Percentiles rank a stretch among this genome's conserved stretches.
Evolutionary conservation across 2,888 invertebrate species (phyloP).

Genomic region (Drosophila ochracea): DNA sequence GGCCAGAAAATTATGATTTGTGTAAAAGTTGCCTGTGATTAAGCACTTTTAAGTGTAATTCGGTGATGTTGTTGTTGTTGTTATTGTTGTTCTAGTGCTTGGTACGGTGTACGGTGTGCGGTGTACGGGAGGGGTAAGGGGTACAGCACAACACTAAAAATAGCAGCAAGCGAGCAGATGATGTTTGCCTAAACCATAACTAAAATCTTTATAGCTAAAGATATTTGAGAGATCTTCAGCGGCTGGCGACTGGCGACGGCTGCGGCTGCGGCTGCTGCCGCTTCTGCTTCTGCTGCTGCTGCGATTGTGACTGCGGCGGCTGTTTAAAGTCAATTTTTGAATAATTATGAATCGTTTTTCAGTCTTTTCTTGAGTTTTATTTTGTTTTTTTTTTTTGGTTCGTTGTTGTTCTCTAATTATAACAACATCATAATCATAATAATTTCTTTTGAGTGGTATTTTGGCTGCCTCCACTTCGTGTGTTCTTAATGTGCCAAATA

Average conservation of each 20-base stretch:
- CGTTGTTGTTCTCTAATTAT: slow-evolving; percentile 75
- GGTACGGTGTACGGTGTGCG: not conserved
- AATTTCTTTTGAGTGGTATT: slow-evolving; percentile 59
- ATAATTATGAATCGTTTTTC: slow-evolving; percentile 81
- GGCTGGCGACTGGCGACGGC: slow-evolving; percentile 42
- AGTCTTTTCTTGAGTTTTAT: slow-evolving; percentile 12
- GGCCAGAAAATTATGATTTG: slow-evolving; percentile 70
- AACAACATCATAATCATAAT: slow-evolving; percentile 76
- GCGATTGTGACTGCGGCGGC: slow-evolving; percentile 46
- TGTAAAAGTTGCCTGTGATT: slow-evolving; percentile 75
- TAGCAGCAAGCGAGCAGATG: slow-evolving; percentile 62
- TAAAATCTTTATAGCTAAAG: slow-evolving; percentile 76
- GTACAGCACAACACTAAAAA: slow-evolving; percentile 59
- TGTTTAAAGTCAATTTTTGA: slow-evolving; percentile 79
- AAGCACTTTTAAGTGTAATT: slow-evolving; percentile 80
- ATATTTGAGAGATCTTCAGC: slow-evolving; percentile 53
- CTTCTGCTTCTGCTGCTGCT: not conserved
- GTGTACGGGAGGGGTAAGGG: not conserved
- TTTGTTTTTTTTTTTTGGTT: slow-evolving; percentile 9
- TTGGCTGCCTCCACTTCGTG: slow-evolving; percentile 54
- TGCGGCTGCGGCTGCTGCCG: slow-evolving; percentile 31
- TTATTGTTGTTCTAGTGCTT: slow-evolving; percentile 10
- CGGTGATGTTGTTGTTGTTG: slow-evolving; percentile 51
- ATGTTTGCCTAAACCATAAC: slow-evolving; percentile 79
- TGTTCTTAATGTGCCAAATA: slow-evolving; percentile 77